A percentile compares a stretch with the other conserved stretches of the same genome.
Evolutionary conservation across 2,797 vertebrate genomes (phyloP).

Genomic region (Diplodus sargus): DNA sequence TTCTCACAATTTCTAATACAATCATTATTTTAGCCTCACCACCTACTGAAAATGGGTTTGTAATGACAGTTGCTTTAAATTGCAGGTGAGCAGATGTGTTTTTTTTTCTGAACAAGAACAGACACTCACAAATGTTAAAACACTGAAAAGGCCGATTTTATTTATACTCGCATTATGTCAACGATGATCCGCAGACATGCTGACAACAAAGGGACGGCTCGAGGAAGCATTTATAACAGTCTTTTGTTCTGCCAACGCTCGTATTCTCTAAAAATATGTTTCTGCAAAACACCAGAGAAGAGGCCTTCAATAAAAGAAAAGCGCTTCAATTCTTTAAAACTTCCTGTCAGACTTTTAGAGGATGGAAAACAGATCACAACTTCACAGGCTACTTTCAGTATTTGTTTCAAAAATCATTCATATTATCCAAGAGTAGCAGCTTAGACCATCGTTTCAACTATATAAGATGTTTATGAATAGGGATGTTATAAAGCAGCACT

Average conservation of each 20-base stretch:
- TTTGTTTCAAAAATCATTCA: background rate
- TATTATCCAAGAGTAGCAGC: background rate
- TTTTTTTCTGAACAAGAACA: background rate
- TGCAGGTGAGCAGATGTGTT: background rate
- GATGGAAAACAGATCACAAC: background rate
- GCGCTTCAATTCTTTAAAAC: background rate
- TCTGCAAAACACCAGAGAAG: background rate
- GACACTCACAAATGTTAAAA: background rate
- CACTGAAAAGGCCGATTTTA: no score
- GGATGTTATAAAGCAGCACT: background rate
- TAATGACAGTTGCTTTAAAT: background rate
- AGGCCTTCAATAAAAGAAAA: constrained; percentile 10
- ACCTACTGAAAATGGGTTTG: background rate
- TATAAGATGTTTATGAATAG: background rate
- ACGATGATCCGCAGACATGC: background rate
- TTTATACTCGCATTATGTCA: background rate
- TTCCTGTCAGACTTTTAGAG: background rate
- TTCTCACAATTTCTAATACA: background rate
- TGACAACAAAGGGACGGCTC: background rate
- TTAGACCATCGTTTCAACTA: background rate
- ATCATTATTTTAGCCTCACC: background rate
- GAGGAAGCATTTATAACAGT: background rate
- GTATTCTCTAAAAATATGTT: constrained; percentile 4
- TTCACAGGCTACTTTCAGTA: background rate
- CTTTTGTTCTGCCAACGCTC: constrained; percentile 3